These are phyloP conservation scores for Trachurus trachurus DNA, from an alignment of 2,797 vertebrate genomes.

Conservation along the genomic window DNA sequence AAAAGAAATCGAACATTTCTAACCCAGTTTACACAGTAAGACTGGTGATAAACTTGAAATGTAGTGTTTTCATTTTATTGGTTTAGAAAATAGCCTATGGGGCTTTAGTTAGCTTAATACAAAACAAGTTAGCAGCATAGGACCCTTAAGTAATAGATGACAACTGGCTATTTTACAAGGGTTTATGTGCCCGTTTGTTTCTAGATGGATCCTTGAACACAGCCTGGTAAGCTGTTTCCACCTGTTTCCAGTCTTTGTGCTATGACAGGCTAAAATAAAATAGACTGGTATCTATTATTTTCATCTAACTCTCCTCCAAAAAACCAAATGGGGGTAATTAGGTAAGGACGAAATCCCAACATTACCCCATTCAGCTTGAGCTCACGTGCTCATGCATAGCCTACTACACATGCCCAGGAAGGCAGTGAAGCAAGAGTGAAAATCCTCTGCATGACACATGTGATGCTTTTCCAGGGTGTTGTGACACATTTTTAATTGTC, in stretches of 20 bases:
- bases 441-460: conserved; percentile 3
- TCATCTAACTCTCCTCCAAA: background rate
- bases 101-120: background rate
- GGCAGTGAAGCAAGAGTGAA: conserved; percentile 25
- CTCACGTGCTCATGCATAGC: background rate
- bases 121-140: background rate
- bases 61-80: background rate
- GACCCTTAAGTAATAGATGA: too few relatives aligned
- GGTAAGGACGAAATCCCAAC: background rate
- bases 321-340: background rate
- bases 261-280: background rate
- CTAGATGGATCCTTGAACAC: too few relatives aligned
- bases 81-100: too few relatives aligned
- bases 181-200: background rate
- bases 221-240: background rate
- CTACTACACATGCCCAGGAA: background rate
- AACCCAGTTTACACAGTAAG: too few relatives aligned
- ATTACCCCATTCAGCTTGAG: background rate
- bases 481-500: conserved; percentile 25
- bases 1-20: background rate
- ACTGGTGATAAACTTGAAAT: too few relatives aligned
- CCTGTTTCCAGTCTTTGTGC: background rate
- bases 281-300: background rate
- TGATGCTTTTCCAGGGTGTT: conserved; percentile 35
- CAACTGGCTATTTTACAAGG: background rate